Base-by-base conservation (phyloP, 2,113 vertebrate species). In the Choloepus hoffmanni region DNA sequence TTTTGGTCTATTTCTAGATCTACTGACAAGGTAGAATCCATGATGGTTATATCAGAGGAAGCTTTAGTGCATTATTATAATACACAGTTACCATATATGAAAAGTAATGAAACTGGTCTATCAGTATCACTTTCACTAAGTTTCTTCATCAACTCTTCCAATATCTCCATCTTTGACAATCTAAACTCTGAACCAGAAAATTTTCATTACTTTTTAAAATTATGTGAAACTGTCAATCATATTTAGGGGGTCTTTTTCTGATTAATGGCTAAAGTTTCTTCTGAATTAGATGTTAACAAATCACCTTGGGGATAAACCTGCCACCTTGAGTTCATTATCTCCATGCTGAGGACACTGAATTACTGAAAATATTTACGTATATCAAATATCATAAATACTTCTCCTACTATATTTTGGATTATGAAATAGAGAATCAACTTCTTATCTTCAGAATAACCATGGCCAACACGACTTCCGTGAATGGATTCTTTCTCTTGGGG, bases 391-490 rank as follows among this genome's bases (percentile, higher is more conserved):
- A 93, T 8, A 15, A 16, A 65, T 77, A 72, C 50, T 96, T 92
- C 78, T 84, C 9, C 26, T 36, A 28, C 11, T 84, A 0, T 28
- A 16, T 78, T 40, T 84, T 84, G 68, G 23, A 16, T 88, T 73
- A 60, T 30, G 63, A n/a, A 84, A 86, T 26, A 36, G 36, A 95
- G 73, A 77, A 28, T 43, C 55, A 79, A 55, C 4, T 68, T 95
- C 23, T 24, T 58, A 28, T 63, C 77, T 70, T 78, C 58, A 90
- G 58, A 79, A 8, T 78, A 33, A 94, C 11, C 40, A 98, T 94
- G 95, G 15, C 70, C 74, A 98, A 97, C 24, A 45, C 85, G 78
- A 98, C 94, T 1, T 93, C 36, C 5, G 9, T 72, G 28, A 95
- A 28, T 68, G 96, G 95, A 6, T 58, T 58, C 55, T 18, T 58